phyloP scores from a whole-genome alignment of 2,113 vertebrate species.

The Sardina pilchardus region DNA sequence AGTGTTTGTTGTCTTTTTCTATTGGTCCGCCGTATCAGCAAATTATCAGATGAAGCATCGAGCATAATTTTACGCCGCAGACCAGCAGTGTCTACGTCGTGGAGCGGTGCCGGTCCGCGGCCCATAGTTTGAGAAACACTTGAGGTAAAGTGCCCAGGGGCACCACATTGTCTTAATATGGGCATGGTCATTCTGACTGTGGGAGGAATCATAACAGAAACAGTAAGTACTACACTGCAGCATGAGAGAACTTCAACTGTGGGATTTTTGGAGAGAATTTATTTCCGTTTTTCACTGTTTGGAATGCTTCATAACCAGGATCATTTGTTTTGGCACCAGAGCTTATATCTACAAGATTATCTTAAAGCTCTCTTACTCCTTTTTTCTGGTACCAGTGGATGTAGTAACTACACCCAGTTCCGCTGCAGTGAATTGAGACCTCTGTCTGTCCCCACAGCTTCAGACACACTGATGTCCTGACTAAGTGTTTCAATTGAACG shows the following conservation, averaged over 20 bases:
- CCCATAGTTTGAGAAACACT: no score
- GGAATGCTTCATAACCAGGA: background rate
- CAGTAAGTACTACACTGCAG: conserved; percentile 42
- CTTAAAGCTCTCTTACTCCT: conserved; percentile 20
- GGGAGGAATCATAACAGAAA: conserved; percentile 32
- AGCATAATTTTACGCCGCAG: no score
- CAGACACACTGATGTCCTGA: conserved; percentile 31
- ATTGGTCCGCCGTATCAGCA: no score
- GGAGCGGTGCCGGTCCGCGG: no score
- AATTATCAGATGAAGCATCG: no score
- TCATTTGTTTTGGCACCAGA: background rate
- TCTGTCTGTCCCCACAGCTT: background rate
- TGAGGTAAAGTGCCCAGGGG: no score
- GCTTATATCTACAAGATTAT: background rate
- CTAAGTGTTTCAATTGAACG: background rate
- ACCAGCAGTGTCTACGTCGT: no score
- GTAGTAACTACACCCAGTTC: background rate
- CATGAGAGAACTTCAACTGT: background rate
- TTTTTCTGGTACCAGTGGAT: conserved; percentile 38
- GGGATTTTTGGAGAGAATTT: conserved; percentile 24
- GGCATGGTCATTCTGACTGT: conserved; percentile 40
- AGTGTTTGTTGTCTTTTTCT: no score
- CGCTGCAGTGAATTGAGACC: conserved; percentile 18
- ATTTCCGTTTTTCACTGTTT: background rate
- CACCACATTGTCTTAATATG: no score